Evolutionary conservation across 2,113 vertebrate species (phyloP), one percentile per base, ranked within the genome.

Genomic region (Callipepla squamata): DNA sequence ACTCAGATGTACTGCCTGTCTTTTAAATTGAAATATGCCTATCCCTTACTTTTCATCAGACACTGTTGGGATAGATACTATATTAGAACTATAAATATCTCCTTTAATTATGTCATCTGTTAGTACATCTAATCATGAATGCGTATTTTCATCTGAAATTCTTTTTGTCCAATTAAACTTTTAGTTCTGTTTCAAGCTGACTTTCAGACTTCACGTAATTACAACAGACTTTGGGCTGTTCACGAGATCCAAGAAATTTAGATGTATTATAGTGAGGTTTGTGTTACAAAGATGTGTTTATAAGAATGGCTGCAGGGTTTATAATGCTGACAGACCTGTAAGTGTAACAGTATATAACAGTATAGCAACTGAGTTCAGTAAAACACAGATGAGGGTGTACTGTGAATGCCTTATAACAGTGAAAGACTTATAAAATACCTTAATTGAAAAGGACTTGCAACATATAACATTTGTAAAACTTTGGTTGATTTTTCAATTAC

Each of bases 131-230:
- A 88, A 96, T 93, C 86, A 91, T 65, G 94, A 96, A 95, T 75
- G 80, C 87, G 66, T 89, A 92, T 89, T 96, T 90, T 94, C 55
- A 86, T 82, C 69, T 90, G 69, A 85, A 94, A 90, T 97, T 97
- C 95, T 94, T 93, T 90, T 94, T 45, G 65, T 92, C 92, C 91
- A 96, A 93, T 97, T 97, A 97, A 97, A 98, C 92, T 97, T 98
- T 96, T 94, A 94, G 88, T 95, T 97, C 93, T 97, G 94, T 97
- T 96, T 97, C 95, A 94, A 94, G 90, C 94, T 98, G 87, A 94
- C 95, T 97, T 96, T 95, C 96, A 97, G 96, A 96, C 94, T 97
- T 97, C 47, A 2, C 74, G 59, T 94, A 95, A 97, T 93, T 97
- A 90, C 93, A 95, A 48, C 94, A 96, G 93, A 92, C 94, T 96